Conservation (phyloP, 1,140 invertebrate genomes). For the Apocrypta bakeri region DNA sequence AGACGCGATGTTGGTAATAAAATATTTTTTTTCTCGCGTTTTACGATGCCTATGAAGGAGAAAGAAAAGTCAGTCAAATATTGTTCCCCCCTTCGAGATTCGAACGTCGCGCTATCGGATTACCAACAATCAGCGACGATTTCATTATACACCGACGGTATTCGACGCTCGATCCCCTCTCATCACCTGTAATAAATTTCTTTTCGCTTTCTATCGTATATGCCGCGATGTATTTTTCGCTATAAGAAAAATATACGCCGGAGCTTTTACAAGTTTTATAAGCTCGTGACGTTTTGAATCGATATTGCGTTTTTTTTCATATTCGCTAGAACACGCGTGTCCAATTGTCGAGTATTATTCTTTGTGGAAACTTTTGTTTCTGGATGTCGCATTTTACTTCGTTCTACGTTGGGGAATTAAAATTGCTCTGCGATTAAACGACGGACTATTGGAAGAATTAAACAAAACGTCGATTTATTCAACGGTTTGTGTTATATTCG, state of each 20-base stretch:
- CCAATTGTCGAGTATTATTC: not conserved
- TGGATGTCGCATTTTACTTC: too few relatives aligned
- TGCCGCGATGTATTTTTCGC: not conserved
- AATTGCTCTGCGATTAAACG: too few relatives aligned
- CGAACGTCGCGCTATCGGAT: slow-evolving; percentile 40
- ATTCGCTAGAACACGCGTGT: not conserved
- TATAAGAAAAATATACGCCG: slow-evolving; percentile 31
- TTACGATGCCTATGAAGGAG: slow-evolving; percentile 36
- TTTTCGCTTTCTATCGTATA: not conserved
- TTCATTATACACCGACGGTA: slow-evolving; percentile 27
- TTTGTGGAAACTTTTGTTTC: not conserved
- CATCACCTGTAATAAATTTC: slow-evolving; percentile 39
- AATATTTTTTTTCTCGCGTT: slow-evolving; percentile 43
- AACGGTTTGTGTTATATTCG: too few relatives aligned
- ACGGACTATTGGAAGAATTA: too few relatives aligned
- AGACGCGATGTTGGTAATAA: slow-evolving; percentile 30
- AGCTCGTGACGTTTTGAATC: slow-evolving; percentile 27
- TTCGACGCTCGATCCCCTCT: slow-evolving; percentile 6
- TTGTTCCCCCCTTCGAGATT: not conserved
- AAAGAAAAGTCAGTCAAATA: slow-evolving; percentile 35
- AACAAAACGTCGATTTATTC: too few relatives aligned
- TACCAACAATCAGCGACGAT: slow-evolving; percentile 44
- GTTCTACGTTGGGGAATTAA: too few relatives aligned
- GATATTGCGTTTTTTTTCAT: slow-evolving; percentile 46
- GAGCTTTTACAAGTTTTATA: slow-evolving; percentile 43